Conservation (phyloP, 2,888 invertebrate genomes). For the Sarcophaga subvicina region DNA sequence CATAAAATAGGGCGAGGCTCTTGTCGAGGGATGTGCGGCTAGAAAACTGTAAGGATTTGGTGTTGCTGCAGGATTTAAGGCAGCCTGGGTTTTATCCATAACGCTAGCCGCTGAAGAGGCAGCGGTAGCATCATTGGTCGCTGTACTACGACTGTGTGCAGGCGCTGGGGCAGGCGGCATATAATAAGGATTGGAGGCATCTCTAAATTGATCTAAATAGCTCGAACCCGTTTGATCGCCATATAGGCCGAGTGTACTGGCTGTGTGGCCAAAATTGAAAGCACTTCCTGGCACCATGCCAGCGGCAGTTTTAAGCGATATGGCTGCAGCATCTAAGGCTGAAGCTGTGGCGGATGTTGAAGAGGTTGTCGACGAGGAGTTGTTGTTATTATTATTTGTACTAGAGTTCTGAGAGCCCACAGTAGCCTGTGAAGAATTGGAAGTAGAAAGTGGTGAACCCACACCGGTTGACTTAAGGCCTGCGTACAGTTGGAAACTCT, state of each 20-base stretch:
- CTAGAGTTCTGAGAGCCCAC: conserved; percentile 62
- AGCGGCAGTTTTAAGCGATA: conserved; percentile 86
- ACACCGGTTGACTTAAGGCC: conserved; percentile 82
- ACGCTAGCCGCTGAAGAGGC: conserved; percentile 70
- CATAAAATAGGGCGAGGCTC: conserved; percentile 85
- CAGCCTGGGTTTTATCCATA: conserved; percentile 82
- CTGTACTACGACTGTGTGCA: conserved; percentile 82
- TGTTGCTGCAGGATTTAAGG: conserved; percentile 80
- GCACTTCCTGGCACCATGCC: conserved; percentile 91
- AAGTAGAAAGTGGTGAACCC: conserved; percentile 73
- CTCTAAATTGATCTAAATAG: conserved; percentile 87
- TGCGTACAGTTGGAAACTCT: conserved; percentile 85
- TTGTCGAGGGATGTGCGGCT: conserved; percentile 82
- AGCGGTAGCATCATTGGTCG: conserved; percentile 70
- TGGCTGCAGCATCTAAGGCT: conserved; percentile 79
- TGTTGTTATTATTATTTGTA: conserved; percentile 72
- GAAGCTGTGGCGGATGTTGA: conserved; percentile 70
- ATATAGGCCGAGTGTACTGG: conserved; percentile 83
- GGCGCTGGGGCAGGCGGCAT: conserved; percentile 77
- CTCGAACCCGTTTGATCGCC: conserved; percentile 83
- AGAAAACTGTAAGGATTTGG: conserved; percentile 84
- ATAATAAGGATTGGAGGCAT: conserved; percentile 86
- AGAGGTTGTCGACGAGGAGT: conserved; percentile 60
- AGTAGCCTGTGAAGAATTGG: conserved; percentile 68
- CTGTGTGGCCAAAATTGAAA: conserved; percentile 90